phyloP scores from a whole-genome alignment of 2,113 vertebrate species.

The Oryzias woworae region DNA sequence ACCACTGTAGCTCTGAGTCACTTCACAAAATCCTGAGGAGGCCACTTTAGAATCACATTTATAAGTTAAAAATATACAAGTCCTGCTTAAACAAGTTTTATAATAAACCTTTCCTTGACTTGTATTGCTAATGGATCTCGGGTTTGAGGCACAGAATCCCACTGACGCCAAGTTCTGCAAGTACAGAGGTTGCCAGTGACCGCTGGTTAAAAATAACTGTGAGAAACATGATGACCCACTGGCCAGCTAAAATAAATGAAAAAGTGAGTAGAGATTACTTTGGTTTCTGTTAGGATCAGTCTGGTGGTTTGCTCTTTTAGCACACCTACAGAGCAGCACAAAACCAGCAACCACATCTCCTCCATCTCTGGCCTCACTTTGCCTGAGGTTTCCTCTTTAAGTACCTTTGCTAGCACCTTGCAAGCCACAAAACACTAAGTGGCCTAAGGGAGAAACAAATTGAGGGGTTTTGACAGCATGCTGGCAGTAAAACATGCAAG shows the following conservation, averaged over 20 bases:
- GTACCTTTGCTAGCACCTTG: conserved; percentile 73
- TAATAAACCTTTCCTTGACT: conserved; percentile 3
- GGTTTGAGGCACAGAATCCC: conserved; percentile 49
- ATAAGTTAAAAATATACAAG: no score
- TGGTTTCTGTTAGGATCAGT: conserved; percentile 40
- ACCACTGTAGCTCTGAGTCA: no score
- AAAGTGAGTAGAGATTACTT: conserved; percentile 46
- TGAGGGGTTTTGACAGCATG: conserved; percentile 69
- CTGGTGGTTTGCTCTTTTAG: conserved; percentile 53
- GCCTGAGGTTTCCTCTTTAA: conserved; percentile 63
- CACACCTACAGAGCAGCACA: conserved; percentile 59
- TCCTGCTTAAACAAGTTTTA: no score
- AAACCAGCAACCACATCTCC: conserved; percentile 65
- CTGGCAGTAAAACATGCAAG: conserved; percentile 63
- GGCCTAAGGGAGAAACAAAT: conserved; percentile 73
- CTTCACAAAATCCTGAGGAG: no score
- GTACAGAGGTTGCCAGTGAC: conserved; percentile 44
- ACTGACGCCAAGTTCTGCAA: conserved; percentile 47
- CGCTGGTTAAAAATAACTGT: conserved; percentile 18
- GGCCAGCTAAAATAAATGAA: conserved; percentile 19
- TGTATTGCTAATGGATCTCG: conserved; percentile 39
- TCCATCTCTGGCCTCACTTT: conserved; percentile 56
- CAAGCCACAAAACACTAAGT: conserved; percentile 67
- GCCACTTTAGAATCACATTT: no score
- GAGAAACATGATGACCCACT: conserved; percentile 34